These are phyloP conservation scores for Chrysopa pallens DNA, from an alignment of 1,140 invertebrate genomes.

Conservation along the genomic window DNA sequence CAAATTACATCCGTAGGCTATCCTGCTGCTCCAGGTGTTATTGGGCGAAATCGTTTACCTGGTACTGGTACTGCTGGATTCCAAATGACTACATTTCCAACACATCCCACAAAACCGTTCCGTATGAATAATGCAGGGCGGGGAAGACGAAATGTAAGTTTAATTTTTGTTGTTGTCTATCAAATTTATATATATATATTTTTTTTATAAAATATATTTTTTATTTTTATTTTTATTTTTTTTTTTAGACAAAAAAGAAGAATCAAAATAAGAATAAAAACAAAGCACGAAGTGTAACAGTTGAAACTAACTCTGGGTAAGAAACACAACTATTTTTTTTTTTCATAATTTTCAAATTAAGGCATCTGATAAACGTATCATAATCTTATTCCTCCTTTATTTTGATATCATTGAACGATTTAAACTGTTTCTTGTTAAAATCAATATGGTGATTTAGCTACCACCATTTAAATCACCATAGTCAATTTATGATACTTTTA, in stretches of 20 bases:
- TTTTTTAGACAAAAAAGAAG: background rate
- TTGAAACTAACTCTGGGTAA: conserved; percentile 18
- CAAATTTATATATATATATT: background rate
- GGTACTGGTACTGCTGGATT: no score
- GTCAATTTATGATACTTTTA: background rate
- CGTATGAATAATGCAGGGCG: background rate
- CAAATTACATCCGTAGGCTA: background rate
- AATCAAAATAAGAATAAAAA: background rate
- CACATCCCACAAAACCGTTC: background rate
- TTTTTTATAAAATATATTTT: background rate
- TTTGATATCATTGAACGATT: no score
- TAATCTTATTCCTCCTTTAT: background rate
- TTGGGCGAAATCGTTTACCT: no score
- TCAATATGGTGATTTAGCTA: no score
- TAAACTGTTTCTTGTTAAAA: no score
- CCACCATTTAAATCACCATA: background rate
- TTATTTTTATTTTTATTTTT: background rate
- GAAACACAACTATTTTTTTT: background rate
- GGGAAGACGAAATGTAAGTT: background rate
- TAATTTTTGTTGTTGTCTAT: background rate
- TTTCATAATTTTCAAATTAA: background rate
- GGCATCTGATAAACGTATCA: background rate
- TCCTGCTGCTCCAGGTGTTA: no score
- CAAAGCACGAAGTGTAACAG: conserved; percentile 10
- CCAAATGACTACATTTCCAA: no score